Evolutionary conservation across 1,140 invertebrate species (phyloP).

Genomic region (Drosophila kohkoa): DNA sequence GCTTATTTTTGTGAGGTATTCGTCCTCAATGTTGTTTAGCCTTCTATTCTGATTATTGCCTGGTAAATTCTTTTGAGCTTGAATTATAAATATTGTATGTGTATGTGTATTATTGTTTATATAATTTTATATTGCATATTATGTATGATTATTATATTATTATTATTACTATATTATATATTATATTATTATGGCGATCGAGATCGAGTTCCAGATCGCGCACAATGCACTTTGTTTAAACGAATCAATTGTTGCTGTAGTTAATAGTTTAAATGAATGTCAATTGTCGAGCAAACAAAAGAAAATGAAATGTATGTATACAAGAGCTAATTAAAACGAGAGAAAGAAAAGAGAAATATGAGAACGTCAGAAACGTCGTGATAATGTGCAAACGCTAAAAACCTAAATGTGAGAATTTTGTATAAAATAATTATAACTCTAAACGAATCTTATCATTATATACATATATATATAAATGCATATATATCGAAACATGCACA

Average conservation of each 20-base stretch:
- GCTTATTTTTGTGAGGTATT: slow-evolving; percentile 12
- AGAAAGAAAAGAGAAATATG: slow-evolving; percentile 27
- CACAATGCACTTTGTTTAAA: slow-evolving; percentile 75
- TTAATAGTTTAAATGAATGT: slow-evolving; percentile 76
- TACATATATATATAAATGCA: slow-evolving; percentile 28
- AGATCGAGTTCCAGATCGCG: slow-evolving; percentile 41
- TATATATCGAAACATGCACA: slow-evolving; percentile 32
- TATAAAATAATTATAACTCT: slow-evolving; percentile 76
- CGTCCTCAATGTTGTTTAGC: background rate
- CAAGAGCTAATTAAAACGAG: slow-evolving; percentile 17
- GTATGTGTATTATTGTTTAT: slow-evolving; percentile 81
- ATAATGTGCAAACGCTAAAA: slow-evolving; percentile 72
- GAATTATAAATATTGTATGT: slow-evolving; percentile 52
- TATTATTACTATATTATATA: slow-evolving; percentile 74
- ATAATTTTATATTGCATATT: slow-evolving; percentile 74
- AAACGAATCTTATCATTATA: slow-evolving; percentile 55
- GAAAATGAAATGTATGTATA: background rate
- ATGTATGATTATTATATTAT: slow-evolving; percentile 76
- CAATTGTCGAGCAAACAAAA: slow-evolving; percentile 42
- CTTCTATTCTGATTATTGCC: slow-evolving; percentile 24
- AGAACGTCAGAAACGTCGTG: slow-evolving; percentile 67
- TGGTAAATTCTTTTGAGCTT: slow-evolving; percentile 41
- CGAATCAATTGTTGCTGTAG: slow-evolving; percentile 77
- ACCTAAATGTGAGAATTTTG: slow-evolving; percentile 80
- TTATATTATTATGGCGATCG: slow-evolving; percentile 61